phyloP scores from a whole-genome alignment of 2,113 vertebrate genomes.

The Lates calcarifer region DNA sequence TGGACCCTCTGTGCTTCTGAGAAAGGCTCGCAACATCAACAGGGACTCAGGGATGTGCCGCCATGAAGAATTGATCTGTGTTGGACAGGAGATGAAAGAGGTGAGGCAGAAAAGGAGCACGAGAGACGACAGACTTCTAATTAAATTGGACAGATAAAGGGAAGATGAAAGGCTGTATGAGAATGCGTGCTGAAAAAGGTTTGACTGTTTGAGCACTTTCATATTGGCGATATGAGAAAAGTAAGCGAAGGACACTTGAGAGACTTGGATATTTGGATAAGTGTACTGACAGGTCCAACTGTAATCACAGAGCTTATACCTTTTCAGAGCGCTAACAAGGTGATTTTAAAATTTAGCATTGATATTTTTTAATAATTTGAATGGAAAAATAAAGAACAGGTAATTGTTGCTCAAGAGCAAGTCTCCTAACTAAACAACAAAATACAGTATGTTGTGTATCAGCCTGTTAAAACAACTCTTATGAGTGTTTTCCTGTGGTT shows the following conservation, averaged over 20 bases:
- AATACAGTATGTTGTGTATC: background rate
- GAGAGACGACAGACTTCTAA: conserved; percentile 60
- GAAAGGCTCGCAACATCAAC: conserved; percentile 36
- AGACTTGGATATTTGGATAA: background rate
- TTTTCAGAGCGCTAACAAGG: background rate
- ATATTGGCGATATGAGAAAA: background rate
- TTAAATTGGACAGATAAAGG: conserved; percentile 72
- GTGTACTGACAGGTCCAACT: background rate
- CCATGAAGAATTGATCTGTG: conserved; percentile 73
- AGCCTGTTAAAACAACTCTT: background rate
- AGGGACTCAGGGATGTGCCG: conserved; percentile 12
- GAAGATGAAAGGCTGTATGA: conserved; percentile 65
- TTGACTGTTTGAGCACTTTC: conserved; percentile 59
- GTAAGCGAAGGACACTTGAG: conserved; percentile 12
- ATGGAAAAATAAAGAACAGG: background rate
- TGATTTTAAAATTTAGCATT: background rate
- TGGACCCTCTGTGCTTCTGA: conserved; percentile 18
- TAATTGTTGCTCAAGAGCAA: background rate
- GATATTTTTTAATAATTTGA: background rate
- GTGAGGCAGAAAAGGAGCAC: conserved; percentile 43
- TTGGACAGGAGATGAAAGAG: conserved; percentile 76
- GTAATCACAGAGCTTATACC: background rate
- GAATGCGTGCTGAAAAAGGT: conserved; percentile 36
- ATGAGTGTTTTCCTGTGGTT: background rate
- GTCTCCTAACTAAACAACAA: background rate